A percentile compares a stretch with the other conserved stretches of the same genome.
Evolutionary conservation across 2,797 vertebrate genomes (phyloP).

Genomic region (Sparidentex hasta): DNA sequence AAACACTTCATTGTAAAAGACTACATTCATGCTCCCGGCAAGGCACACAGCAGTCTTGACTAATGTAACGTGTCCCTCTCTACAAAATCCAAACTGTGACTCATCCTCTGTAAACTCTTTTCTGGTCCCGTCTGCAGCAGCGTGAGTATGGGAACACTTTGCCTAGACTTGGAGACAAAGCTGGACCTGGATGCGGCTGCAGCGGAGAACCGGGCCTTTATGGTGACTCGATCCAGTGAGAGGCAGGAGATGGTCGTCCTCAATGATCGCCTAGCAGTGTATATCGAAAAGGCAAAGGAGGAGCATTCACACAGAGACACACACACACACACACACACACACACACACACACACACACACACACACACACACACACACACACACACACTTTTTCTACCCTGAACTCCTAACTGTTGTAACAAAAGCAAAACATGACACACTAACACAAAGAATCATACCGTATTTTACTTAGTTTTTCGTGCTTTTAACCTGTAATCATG

Average conservation of each 20-base stretch:
- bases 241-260: conserved; percentile 84
- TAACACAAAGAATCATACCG: not conserved
- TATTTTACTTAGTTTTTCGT: not conserved
- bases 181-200: conserved; percentile 83
- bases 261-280: conserved; percentile 85
- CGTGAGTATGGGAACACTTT: conserved; percentile 76
- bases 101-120: not conserved
- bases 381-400: not conserved
- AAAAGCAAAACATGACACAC: not conserved
- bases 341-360: too few relatives aligned
- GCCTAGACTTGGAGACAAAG: conserved; percentile 66
- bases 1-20: not conserved
- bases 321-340: not conserved
- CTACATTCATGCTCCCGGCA: not conserved
- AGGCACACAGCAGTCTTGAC: not conserved
- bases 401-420: not conserved
- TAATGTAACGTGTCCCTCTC: too few relatives aligned
- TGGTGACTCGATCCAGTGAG: conserved; percentile 77
- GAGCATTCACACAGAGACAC: not conserved
- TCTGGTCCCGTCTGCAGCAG: conserved; percentile 57
- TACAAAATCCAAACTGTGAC: not conserved
- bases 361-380: not conserved
- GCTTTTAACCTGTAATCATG: not conserved
- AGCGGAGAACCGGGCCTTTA: conserved; percentile 83
- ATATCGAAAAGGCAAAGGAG: conserved; percentile 82